phyloP scores from a whole-genome alignment of 2,888 invertebrate species.

The Thelaira solivaga region DNA sequence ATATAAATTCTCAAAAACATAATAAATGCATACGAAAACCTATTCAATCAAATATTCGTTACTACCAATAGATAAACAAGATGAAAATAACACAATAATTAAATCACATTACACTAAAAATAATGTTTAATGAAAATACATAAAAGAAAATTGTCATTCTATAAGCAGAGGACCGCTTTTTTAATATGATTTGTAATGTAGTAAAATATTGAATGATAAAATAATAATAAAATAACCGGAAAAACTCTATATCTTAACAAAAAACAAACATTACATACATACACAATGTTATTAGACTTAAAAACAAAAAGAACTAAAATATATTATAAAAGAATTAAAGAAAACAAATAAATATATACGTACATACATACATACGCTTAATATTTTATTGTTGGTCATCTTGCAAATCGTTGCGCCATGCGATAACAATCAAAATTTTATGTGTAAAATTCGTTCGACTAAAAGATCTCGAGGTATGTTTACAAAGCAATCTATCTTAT shows the following conservation, averaged over 20 bases:
- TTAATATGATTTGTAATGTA: conserved; percentile 46
- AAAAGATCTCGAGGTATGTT: too few species aligned
- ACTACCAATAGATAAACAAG: not conserved
- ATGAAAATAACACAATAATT: conserved; percentile 8
- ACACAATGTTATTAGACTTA: conserved; percentile 55
- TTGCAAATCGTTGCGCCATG: too few species aligned
- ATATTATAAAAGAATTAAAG: conserved; percentile 36
- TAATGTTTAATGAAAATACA: too few species aligned
- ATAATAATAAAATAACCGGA: conserved; percentile 29
- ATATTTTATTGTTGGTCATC: too few species aligned
- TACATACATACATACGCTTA: conserved; percentile 17
- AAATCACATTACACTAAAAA: not conserved
- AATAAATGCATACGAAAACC: not conserved
- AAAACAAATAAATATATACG: conserved; percentile 25
- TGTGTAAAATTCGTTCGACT: too few species aligned
- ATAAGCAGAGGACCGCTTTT: conserved; percentile 7
- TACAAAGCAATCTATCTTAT: too few species aligned
- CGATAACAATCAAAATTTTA: too few species aligned
- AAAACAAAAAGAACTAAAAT: conserved; percentile 26
- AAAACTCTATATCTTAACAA: conserved; percentile 26
- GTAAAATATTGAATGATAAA: conserved; percentile 29
- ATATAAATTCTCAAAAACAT: not conserved
- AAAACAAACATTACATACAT: not conserved
- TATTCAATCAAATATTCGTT: conserved; percentile 6
- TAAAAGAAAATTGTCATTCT: conserved; percentile 15